Evolutionary conservation across 2,797 vertebrate genomes (phyloP), one percentile per base, ranked within the genome.

Genomic region (Danionella dracula): DNA sequence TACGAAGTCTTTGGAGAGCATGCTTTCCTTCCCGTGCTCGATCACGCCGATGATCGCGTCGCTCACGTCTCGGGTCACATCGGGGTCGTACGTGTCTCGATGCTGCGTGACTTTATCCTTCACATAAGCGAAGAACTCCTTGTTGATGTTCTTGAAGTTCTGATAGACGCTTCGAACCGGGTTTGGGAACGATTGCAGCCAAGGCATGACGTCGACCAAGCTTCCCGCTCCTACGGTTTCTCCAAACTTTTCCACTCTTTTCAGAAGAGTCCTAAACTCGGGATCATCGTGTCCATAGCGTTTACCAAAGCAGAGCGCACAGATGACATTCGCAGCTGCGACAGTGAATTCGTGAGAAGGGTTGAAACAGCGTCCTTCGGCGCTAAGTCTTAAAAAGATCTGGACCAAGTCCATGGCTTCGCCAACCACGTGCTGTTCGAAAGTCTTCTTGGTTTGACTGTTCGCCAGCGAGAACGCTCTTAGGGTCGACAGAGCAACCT

Each of bases 231-330:
- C 92, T 29, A 97, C 91, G 0, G 95, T 93, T 81, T 91, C 88
- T 46, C 93, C 93, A 81, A 99, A 97, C 78, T 90, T 88, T 46
- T 94, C 76, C 72, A 94, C 78, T 54, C 85, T 87, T 44, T 85
- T 87, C 38, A 98, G 78, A 49, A 98, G 75, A 64, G 80, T 82
- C 75, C 84, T 87, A 84, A 99, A 98, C 86, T 99, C 96, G 10
- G 84, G 58, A 76, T 99, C 94, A 1, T 90, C 87, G 37, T 96
- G 93, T 61, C 82, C 81, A 45, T 98, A 97, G 66, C 96, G 88
- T 72, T 86, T 91, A 20, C 95, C 96, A 74, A 98, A 99, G 85
- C 96, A 99, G n/a, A 93, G 88, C 5, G 94, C 96, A 50, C 94
- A 93, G 84, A 99, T 92, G 55, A 96, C 84, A 20, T 98, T 99